phyloP scores from a whole-genome alignment of 2,797 vertebrate species.

The Lacerta agilis region DNA sequence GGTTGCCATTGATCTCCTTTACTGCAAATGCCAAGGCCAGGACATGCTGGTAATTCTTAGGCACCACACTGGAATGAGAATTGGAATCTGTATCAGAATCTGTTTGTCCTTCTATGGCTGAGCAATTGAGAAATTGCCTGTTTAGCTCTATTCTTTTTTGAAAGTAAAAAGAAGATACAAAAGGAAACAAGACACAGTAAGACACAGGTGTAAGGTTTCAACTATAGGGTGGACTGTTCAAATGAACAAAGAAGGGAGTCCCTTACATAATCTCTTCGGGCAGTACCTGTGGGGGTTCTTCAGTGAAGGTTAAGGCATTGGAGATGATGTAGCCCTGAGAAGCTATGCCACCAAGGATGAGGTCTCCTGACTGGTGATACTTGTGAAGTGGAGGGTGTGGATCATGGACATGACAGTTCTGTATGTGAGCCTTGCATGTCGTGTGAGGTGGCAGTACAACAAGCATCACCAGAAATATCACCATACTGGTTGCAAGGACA shows the following conservation, averaged over 20 bases:
- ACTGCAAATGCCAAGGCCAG: background rate
- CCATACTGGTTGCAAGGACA: background rate
- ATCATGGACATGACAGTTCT: no score
- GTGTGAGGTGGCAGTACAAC: background rate
- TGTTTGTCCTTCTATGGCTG: background rate
- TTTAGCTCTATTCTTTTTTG: background rate
- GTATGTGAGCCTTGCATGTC: background rate
- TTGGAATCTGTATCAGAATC: background rate
- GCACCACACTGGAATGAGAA: background rate
- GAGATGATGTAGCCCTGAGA: background rate
- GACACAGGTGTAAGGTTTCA: background rate
- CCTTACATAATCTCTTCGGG: background rate
- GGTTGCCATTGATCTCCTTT: background rate
- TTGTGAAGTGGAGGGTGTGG: no score
- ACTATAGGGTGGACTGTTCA: background rate
- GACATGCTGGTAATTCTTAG: background rate
- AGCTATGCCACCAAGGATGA: background rate
- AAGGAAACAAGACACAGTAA: background rate
- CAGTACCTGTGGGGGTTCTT: background rate
- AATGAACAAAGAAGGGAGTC: background rate
- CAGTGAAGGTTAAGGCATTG: background rate
- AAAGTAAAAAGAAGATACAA: background rate
- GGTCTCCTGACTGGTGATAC: background rate
- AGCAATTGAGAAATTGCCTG: background rate
- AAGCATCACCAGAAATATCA: background rate